phyloP scores from a whole-genome alignment of 2,113 vertebrate genomes.

The Thymallus thymallus region DNA sequence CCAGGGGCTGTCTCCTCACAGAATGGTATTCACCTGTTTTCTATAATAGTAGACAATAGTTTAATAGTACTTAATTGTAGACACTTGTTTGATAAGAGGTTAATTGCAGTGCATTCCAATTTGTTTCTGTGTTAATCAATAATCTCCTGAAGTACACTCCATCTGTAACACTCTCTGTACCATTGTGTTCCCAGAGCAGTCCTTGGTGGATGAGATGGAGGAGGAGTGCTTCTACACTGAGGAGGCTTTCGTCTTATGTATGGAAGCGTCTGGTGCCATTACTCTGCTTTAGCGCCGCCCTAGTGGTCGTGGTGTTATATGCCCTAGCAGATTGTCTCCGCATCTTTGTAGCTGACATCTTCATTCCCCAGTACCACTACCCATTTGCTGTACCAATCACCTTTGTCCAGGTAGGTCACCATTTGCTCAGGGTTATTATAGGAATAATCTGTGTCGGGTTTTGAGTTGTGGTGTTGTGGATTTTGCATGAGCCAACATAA shows the following conservation, averaged over 20 bases:
- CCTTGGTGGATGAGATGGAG: constrained; percentile 29
- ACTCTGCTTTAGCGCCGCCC: constrained; percentile 30
- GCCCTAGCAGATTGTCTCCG: constrained; percentile 62
- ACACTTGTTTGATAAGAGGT: not conserved
- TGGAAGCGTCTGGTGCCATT: constrained; percentile 53
- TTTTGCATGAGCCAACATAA: not conserved
- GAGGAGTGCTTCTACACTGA: constrained; percentile 22
- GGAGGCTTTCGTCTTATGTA: constrained; percentile 2
- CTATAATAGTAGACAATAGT: not conserved
- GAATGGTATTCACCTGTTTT: not conserved
- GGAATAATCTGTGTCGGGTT: not conserved
- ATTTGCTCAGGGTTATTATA: not conserved
- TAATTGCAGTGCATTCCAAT: not conserved
- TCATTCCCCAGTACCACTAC: constrained; percentile 77
- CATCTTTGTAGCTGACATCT: constrained; percentile 67
- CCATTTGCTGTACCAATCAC: constrained; percentile 64
- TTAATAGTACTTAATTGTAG: not conserved
- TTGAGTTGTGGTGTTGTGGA: not conserved
- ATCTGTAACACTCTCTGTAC: too few species aligned
- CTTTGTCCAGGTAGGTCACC: constrained; percentile 66
- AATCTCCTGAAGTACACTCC: not conserved
- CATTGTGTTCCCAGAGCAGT: constrained; percentile 25
- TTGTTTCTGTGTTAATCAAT: not conserved
- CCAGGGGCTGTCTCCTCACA: not conserved
- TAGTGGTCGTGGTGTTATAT: constrained; percentile 51